phyloP scores from a whole-genome alignment of 2,888 invertebrate genomes.

The Cataglyphis albicans region DNA sequence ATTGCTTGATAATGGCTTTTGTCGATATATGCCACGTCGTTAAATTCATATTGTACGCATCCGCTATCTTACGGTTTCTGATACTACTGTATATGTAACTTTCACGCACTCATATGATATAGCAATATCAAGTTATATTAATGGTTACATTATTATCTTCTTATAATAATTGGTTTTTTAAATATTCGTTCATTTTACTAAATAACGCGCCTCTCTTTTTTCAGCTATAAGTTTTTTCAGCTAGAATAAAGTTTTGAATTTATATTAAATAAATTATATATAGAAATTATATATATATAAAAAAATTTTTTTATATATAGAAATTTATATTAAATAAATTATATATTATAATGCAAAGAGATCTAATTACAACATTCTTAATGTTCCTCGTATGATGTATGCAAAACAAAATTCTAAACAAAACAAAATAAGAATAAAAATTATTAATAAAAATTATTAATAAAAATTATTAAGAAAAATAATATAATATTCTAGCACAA shows the following conservation, averaged over 20 bases:
- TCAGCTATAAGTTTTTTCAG: background rate
- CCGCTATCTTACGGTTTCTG: slow-evolving; percentile 15
- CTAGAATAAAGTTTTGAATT: background rate
- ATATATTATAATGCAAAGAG: background rate
- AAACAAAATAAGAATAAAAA: background rate
- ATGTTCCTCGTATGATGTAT: background rate
- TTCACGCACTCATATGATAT: background rate
- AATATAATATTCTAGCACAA: background rate
- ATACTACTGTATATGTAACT: slow-evolving; percentile 7
- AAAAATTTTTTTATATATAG: background rate
- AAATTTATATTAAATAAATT: slow-evolving; percentile 6
- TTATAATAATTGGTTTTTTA: background rate
- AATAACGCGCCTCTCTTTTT: background rate
- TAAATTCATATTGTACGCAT: background rate
- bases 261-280: background rate
- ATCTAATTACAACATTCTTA: background rate
- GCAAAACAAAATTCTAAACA: background rate
- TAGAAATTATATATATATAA: background rate
- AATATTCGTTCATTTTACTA: background rate
- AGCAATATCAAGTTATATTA: background rate
- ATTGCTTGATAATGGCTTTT: background rate
- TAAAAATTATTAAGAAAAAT: background rate
- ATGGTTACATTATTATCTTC: background rate
- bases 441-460: background rate
- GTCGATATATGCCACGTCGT: background rate